Evolutionary conservation across 1,140 invertebrate species (phyloP).

Genomic region (Drosophila kohkoa): DNA sequence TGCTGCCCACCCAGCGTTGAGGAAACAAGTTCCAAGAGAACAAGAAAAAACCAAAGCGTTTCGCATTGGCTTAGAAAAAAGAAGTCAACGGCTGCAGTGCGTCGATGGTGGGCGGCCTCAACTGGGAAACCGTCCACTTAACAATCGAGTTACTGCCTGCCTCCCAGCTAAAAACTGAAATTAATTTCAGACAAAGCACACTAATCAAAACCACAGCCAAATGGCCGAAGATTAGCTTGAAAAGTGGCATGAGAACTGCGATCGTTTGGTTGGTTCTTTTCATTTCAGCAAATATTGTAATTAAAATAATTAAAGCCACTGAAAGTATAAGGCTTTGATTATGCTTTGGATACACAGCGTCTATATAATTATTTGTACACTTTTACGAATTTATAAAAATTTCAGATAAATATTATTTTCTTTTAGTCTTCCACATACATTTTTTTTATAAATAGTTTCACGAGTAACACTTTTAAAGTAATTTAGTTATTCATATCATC

Average conservation of each 20-base stretch:
- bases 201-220: conserved; percentile 21
- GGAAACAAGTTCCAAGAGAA: conserved; percentile 66
- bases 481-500: too few species aligned
- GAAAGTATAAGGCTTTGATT: background rate
- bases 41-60: conserved; percentile 39
- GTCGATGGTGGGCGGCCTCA: conserved; percentile 48
- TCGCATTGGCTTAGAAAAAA: conserved; percentile 47
- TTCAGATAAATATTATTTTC: too few species aligned
- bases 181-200: conserved; percentile 33
- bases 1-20: conserved; percentile 68
- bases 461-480: too few species aligned
- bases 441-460: too few species aligned
- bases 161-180: conserved; percentile 15
- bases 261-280: background rate
- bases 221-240: conserved; percentile 6
- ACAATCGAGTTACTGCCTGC: conserved; percentile 16
- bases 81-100: conserved; percentile 48
- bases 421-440: too few species aligned
- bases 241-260: too few species aligned
- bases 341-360: background rate
- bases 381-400: background rate
- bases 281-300: background rate
- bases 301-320: background rate
- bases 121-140: conserved; percentile 10
- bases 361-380: background rate